Base-by-base conservation (phyloP, 64 coral and sea anemone genomes). In the Pocillopora verrucosa region DNA sequence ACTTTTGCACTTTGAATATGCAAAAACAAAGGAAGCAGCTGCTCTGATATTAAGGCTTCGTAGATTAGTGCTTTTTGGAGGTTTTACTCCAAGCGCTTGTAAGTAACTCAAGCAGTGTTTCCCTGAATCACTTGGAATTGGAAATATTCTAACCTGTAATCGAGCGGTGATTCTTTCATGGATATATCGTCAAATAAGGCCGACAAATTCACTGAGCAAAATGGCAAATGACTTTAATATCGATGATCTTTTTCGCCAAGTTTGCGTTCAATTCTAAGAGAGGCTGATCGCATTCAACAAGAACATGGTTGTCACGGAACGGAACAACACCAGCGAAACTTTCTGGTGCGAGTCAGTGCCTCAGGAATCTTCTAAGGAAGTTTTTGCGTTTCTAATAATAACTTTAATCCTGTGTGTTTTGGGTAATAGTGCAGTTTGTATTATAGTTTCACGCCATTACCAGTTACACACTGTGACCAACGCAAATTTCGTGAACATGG, bases 371-470 rank as follows among this genome's bases (percentile, higher is more conserved):
- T 15, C 65, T 1, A 22, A 85, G 0, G 82, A 36, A 36, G 19
- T 85, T 9, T 51, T 57, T 11, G 19, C 36, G 56, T 58, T 15
- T 64, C 74, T 97, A 1, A 78, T 97, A 60, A 22, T 86, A 3
- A 75, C 84, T 35, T 73, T 97, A 10, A 74, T 90, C 5, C 4
- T 93, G 4, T 87, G 87, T 22, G 73, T 97, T 34, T 80, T 93
- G 4, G 95, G 95, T 63, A 97, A 97, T 73, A 74, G 76, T 72
- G 79, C 65, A 1, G 70, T 97, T 13, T 93, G 91, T 35, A 58
- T 97, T 19, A 76, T 97, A 37, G 95, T 97, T 70, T 89, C 95
- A 83, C 92, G 95, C 6, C 91, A 97, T 64, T 93, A 97, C 19
- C 88, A 91, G 19, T 61, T 97, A 4, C 95, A 88, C 79, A 97